phyloP scores from a whole-genome alignment of 2,888 invertebrate genomes.

The Chrysina gloriosa region DNA sequence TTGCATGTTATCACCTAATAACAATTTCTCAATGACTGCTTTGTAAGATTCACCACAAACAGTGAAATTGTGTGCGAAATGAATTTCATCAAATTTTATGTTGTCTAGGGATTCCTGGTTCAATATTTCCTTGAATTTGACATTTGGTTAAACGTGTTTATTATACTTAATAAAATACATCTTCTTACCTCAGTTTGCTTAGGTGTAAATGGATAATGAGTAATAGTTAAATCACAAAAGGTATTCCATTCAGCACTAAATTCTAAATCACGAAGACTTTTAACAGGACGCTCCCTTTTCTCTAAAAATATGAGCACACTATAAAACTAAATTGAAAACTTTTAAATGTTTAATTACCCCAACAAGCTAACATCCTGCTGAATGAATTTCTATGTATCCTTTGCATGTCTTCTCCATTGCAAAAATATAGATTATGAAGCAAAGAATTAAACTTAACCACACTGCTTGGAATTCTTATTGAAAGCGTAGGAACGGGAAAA shows the following conservation, averaged over 20 bases:
- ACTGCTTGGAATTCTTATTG: constrained; percentile 10
- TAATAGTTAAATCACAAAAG: constrained; percentile 27
- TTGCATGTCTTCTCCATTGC: constrained; percentile 26
- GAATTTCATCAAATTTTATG: constrained; percentile 35
- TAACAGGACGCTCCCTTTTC: neutral
- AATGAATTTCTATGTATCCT: constrained; percentile 21
- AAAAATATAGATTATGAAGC: constrained; percentile 26
- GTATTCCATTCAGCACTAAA: constrained; percentile 18
- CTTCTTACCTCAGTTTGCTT: constrained; percentile 33
- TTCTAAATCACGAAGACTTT: neutral
- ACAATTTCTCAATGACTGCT: constrained; percentile 4
- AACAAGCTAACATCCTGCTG: constrained; percentile 17
- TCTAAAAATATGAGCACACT: neutral
- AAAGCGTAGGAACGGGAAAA: neutral
- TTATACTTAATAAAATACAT: neutral
- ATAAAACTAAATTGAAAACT: neutral
- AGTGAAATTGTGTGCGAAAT: constrained; percentile 28
- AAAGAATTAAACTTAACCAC: constrained; percentile 24
- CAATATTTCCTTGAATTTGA: constrained; percentile 32
- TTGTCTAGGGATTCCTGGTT: constrained; percentile 5
- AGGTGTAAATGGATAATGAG: constrained; percentile 22
- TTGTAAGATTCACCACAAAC: constrained; percentile 17
- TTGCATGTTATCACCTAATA: constrained; percentile 23
- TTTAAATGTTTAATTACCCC: constrained; percentile 11
- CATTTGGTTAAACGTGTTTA: neutral